Evolutionary conservation across 2,888 invertebrate species (phyloP), one percentile per base, ranked within the genome.

Genomic region (Seladonia tumulorum): DNA sequence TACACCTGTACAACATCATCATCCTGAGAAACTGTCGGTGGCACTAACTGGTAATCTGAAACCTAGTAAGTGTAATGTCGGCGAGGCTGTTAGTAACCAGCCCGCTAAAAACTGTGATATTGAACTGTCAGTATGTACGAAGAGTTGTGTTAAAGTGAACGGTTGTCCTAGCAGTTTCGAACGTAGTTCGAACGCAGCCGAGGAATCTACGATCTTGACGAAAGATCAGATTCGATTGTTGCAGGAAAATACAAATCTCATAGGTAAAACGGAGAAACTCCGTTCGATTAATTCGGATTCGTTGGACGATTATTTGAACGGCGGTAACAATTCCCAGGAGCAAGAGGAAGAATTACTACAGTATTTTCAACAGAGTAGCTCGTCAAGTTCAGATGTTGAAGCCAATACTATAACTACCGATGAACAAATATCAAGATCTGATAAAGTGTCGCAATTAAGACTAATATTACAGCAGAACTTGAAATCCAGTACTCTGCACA

Each of bases 341-440:
- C 97, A 97, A 93, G 98, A 98, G 94, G 98, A 98, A 93, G 98
- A 98, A 95, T 95, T 98, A 91, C 96, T 98, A 94, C 97, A 98
- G 95, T 98, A 98, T 95, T 98, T 98, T 95, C 97, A 96, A 88
- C 97, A 97, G 86, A 95, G 95, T 88, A 95, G 94, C 87, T 94
- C 94, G n/a, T 94, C 94, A 25, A 95, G 93, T 82, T 94, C 95
- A 0, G 95, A 95, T 75, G 83, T 92, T 7, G 94, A 95, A 49
- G 90, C 91, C 7, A 91, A 90, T 47, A 79, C 85, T 2, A 83
- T 90, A 42, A 57, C 90, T 22, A 85, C 87, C 2, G 94, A 94
- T 22, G 94, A 94, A 73, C 91, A 91, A 68, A 83, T 91, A 25
- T 94, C 94, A 53, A 96, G 96, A 90, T 96, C 96, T 86, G 96